Percentiles rank a stretch among this genome's conserved stretches.
Conservation (phyloP, 2,888 invertebrate species). For the Brenthis ino region DNA sequence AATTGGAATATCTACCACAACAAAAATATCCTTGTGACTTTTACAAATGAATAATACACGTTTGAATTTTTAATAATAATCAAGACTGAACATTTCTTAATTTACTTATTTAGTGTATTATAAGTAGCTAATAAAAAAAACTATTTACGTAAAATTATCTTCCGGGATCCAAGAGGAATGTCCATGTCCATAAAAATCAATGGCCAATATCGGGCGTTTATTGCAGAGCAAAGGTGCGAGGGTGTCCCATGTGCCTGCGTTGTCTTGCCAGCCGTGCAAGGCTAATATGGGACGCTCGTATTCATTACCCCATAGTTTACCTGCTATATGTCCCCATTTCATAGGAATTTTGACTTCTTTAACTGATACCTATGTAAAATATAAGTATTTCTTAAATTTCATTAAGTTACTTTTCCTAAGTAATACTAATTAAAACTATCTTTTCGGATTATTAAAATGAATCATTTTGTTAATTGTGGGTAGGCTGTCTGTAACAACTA, state of each 20-base stretch:
- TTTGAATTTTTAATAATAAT: no score
- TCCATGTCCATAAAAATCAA: constrained; percentile 88
- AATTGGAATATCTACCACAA: no score
- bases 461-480: no score
- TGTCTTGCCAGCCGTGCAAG: constrained; percentile 92
- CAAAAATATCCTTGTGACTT: no score
- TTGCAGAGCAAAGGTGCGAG: constrained; percentile 83
- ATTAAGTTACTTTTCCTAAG: no score
- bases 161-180: constrained; percentile 85
- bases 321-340: constrained; percentile 86
- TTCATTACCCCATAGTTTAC: constrained; percentile 87
- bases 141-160: constrained; percentile 63
- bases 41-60: no score
- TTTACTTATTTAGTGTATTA: no score
- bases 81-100: no score
- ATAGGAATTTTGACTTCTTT: constrained; percentile 87
- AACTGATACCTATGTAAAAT: constrained; percentile 58
- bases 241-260: constrained; percentile 89
- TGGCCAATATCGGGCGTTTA: constrained; percentile 76
- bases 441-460: no score
- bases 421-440: no score
- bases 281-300: constrained; percentile 85
- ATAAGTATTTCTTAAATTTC: neutral
- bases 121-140: no score
- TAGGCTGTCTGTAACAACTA: no score